Conservation (phyloP, 1,140 invertebrate genomes). For the Hermetia illucens region DNA sequence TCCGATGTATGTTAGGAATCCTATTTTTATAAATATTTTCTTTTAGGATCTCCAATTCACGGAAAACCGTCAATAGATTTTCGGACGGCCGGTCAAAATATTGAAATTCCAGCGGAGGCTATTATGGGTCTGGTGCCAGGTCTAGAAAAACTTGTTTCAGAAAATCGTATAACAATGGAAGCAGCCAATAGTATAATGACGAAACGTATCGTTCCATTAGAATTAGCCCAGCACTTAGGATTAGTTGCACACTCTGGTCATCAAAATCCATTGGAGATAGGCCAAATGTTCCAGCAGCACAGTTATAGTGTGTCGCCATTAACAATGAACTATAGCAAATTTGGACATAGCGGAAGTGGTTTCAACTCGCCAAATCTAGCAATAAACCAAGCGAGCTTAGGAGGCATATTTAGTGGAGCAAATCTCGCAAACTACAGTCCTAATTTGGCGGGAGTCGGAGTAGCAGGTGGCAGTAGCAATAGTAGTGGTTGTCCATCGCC, state of each 20-base stretch:
- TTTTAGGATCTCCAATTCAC: slow-evolving; percentile 52
- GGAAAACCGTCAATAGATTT: slow-evolving; percentile 16
- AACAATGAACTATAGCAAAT: slow-evolving; percentile 1
- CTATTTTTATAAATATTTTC: neutral
- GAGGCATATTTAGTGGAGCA: neutral
- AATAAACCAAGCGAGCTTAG: neutral
- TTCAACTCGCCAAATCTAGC: slow-evolving; percentile 2
- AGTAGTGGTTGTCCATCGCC: slow-evolving; percentile 26
- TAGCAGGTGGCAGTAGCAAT: slow-evolving; percentile 13
- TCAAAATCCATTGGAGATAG: slow-evolving; percentile 9
- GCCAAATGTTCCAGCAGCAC: slow-evolving; percentile 12
- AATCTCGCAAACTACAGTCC: slow-evolving; percentile 15
- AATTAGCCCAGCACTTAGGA: slow-evolving; percentile 27
- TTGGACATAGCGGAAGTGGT: slow-evolving; percentile 3
- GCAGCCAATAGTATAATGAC: slow-evolving; percentile 29
- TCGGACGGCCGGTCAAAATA: slow-evolving; percentile 19
- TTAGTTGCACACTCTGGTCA: slow-evolving; percentile 19
- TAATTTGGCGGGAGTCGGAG: slow-evolving; percentile 11
- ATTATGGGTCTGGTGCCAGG: slow-evolving; percentile 26
- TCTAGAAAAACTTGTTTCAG: slow-evolving; percentile 28
- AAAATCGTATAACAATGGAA: slow-evolving; percentile 29
- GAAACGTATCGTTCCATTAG: slow-evolving; percentile 31
- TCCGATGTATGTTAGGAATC: neutral
- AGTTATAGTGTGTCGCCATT: slow-evolving; percentile 21
- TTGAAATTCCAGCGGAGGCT: slow-evolving; percentile 25